Evolutionary conservation across 2,113 vertebrate genomes (phyloP).

Genomic region (Chloropsis hardwickii): DNA sequence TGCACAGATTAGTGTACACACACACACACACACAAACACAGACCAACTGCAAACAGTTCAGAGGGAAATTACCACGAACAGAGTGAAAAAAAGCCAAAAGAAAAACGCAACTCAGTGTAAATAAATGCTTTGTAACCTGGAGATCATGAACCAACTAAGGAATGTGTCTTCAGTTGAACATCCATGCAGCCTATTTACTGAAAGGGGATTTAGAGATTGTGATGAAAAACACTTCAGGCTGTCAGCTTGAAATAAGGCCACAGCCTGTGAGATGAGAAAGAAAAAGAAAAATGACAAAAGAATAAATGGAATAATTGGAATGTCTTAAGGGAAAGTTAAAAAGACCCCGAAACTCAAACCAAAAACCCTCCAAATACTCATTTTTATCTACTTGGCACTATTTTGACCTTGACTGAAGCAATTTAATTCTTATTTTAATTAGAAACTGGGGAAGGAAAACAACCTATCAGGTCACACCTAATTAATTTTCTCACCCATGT

Average conservation of each 20-base stretch:
- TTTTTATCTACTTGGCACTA: background rate
- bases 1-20: background rate
- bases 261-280: slow-evolving; percentile 53
- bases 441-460: background rate
- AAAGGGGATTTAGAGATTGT: slow-evolving; percentile 50
- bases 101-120: slow-evolving; percentile 63
- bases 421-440: background rate
- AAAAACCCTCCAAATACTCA: background rate
- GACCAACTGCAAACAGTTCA: slow-evolving; percentile 28
- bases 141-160: slow-evolving; percentile 57
- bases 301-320: slow-evolving; percentile 25
- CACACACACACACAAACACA: background rate
- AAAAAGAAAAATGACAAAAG: slow-evolving; percentile 12
- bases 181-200: slow-evolving; percentile 60
- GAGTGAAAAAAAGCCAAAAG: slow-evolving; percentile 57
- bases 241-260: slow-evolving; percentile 43
- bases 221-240: slow-evolving; percentile 29
- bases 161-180: slow-evolving; percentile 59
- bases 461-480: background rate
- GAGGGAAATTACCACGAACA: slow-evolving; percentile 44
- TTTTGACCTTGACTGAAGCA: background rate
- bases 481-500: background rate
- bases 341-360: background rate
- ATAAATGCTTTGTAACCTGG: slow-evolving; percentile 65
- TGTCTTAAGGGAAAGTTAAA: background rate